These are phyloP conservation scores for Griposia aprilina DNA, from an alignment of 2,888 invertebrate species.

Conservation along the genomic window DNA sequence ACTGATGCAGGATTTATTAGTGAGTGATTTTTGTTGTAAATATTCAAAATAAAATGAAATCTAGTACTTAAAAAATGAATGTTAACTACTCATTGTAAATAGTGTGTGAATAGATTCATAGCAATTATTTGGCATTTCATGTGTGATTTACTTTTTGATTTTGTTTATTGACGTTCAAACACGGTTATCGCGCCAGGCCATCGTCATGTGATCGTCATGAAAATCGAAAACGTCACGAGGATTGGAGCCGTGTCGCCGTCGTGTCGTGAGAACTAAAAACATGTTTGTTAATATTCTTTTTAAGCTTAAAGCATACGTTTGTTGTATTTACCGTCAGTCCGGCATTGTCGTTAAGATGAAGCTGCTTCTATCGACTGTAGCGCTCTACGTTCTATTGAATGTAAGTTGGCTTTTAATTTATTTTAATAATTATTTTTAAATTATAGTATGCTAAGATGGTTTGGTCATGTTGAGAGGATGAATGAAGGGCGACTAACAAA, in stretches of 20 bases:
- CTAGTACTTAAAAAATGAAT: not conserved
- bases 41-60: not conserved
- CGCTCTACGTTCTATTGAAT: conserved; percentile 43
- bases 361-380: conserved; percentile 33
- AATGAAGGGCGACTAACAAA: no score
- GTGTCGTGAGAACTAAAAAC: conserved; percentile 65
- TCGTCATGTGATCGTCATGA: not conserved
- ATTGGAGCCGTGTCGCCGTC: conserved; percentile 54
- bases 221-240: not conserved
- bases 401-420: conserved; percentile 50
- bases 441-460: no score
- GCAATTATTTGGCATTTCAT: not conserved
- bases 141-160: not conserved
- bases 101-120: not conserved
- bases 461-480: no score
- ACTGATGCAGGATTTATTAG: not conserved
- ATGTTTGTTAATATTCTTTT: conserved; percentile 30
- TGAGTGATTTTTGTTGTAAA: not conserved
- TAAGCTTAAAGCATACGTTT: conserved; percentile 61
- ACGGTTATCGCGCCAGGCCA: not conserved
- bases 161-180: no score
- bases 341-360: conserved; percentile 55
- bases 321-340: conserved; percentile 42
- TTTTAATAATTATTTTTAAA: not conserved
- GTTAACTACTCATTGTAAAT: not conserved